Evolutionary conservation across 2,113 vertebrate genomes (phyloP).

Genomic region (Pseudorasbora parva): DNA sequence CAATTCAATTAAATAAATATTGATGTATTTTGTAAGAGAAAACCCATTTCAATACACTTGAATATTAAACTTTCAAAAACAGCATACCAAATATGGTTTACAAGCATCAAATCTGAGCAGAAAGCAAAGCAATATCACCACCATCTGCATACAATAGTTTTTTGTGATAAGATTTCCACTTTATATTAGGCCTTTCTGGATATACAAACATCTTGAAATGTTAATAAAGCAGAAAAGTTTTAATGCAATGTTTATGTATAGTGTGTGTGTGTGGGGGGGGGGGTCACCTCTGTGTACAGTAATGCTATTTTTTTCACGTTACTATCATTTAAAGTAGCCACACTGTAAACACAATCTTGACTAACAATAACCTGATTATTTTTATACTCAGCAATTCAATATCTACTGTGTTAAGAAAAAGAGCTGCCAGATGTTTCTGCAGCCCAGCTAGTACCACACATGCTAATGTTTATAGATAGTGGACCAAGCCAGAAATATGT

Average conservation of each 20-base stretch:
- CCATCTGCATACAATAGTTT: background rate
- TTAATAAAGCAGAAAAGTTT: background rate
- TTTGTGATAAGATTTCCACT: background rate
- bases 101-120: background rate
- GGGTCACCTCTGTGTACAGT: background rate
- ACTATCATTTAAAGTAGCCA: background rate
- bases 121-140: background rate
- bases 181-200: background rate
- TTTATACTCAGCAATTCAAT: background rate
- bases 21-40: background rate
- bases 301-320: background rate
- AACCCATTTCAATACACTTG: background rate
- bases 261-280: no score
- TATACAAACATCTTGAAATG: background rate
- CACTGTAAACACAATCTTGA: background rate
- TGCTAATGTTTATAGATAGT: slow-evolving; percentile 48
- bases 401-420: background rate
- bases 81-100: background rate
- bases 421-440: slow-evolving; percentile 6
- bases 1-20: background rate
- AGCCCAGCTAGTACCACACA: slow-evolving; percentile 47
- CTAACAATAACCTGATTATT: background rate
- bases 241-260: background rate
- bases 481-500: slow-evolving; percentile 51
- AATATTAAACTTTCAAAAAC: background rate